These are phyloP conservation scores for Aix galericulata DNA, from an alignment of 2,113 vertebrate species.

Conservation along the genomic window DNA sequence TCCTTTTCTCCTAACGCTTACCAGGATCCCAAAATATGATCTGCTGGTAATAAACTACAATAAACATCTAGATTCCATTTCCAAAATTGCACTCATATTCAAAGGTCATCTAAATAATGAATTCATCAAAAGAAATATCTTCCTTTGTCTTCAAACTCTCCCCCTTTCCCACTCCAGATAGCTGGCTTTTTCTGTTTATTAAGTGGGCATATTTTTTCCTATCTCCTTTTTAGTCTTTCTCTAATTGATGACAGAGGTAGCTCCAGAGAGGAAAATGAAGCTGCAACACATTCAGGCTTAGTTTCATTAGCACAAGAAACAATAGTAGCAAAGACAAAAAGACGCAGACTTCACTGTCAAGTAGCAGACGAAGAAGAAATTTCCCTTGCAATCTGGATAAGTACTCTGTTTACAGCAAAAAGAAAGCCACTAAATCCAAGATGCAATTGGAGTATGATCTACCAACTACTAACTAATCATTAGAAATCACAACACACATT, in stretches of 20 bases:
- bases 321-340: neutral
- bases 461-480: conserved; percentile 12
- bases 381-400: neutral
- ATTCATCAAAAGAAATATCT: neutral
- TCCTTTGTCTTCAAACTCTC: neutral
- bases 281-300: neutral
- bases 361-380: neutral
- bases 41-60: neutral
- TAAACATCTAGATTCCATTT: conserved; percentile 17
- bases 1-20: neutral
- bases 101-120: conserved; percentile 26
- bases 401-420: neutral
- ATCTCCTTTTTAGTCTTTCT: neutral
- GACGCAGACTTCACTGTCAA: neutral
- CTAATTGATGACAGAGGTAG: conserved; percentile 7
- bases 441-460: neutral
- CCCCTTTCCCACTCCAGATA: neutral
- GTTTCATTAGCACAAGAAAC: neutral
- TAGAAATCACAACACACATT: conserved; percentile 41
- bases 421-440: neutral
- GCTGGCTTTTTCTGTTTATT: neutral
- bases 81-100: neutral
- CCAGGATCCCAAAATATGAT: neutral
- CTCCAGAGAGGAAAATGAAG: neutral
- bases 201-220: neutral